phyloP scores from a whole-genome alignment of 2,797 vertebrate genomes.

The Scolopax rusticola region DNA sequence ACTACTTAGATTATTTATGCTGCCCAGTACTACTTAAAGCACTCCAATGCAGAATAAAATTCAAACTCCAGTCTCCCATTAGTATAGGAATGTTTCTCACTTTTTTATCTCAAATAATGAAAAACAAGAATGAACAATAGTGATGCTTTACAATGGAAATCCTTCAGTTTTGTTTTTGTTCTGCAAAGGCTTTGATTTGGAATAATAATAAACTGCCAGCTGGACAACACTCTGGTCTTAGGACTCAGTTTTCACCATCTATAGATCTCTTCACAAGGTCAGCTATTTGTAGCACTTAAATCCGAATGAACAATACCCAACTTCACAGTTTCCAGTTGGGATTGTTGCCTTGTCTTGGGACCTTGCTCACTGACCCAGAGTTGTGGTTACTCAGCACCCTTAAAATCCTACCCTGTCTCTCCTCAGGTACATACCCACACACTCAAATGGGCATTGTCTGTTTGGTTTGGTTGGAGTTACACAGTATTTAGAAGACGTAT shows the following conservation, averaged over 20 bases:
- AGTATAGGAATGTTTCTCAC: not conserved
- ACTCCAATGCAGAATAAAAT: not conserved
- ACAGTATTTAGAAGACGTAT: not conserved
- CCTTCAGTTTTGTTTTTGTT: not conserved
- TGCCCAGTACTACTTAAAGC: not conserved
- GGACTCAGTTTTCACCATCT: not conserved
- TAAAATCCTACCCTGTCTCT: not conserved
- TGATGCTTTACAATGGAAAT: not conserved
- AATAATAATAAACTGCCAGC: not conserved
- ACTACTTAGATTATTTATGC: not conserved
- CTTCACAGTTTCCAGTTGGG: not conserved
- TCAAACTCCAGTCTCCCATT: not conserved
- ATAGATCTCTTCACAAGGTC: not conserved
- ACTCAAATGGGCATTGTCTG: not conserved
- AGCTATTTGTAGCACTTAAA: not conserved
- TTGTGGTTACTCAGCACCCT: not conserved
- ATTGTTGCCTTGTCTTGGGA: not conserved
- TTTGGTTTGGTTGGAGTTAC: not conserved
- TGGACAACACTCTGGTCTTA: not conserved
- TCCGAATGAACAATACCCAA: not conserved
- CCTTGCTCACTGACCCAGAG: not conserved
- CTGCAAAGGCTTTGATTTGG: not conserved
- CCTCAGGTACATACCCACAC: not conserved
- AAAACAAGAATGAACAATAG: not conserved
- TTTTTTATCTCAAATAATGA: not conserved